phyloP scores from a whole-genome alignment of 2,888 invertebrate species.

The Scaptomyza cyrtandrae region DNA sequence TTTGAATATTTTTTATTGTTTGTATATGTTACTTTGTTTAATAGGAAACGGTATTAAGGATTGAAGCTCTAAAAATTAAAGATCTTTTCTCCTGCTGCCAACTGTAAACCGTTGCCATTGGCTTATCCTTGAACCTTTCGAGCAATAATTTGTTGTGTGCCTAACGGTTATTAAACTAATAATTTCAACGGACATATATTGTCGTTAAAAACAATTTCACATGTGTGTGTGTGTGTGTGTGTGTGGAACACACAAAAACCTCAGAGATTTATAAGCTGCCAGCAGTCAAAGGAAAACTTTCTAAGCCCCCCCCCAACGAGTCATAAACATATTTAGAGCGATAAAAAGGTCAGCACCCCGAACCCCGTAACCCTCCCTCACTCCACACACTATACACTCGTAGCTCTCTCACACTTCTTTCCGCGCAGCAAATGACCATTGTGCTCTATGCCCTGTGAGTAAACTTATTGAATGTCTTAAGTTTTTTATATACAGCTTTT shows the following conservation, averaged over 20 bases:
- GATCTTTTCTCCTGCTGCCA: too few species aligned
- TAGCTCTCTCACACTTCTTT: background rate
- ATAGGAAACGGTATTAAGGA: too few species aligned
- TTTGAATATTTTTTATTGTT: too few species aligned
- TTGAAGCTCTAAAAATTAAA: too few species aligned
- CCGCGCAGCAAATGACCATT: conserved; percentile 9
- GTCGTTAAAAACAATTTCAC: conserved; percentile 82
- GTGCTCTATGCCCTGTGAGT: conserved; percentile 41
- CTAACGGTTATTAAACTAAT: conserved; percentile 80
- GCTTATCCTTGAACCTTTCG: conserved; percentile 17
- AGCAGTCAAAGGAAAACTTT: conserved; percentile 26
- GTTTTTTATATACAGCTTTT: conserved; percentile 67
- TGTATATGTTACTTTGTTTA: too few species aligned
- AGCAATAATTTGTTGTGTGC: conserved; percentile 45
- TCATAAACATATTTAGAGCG: conserved; percentile 81
- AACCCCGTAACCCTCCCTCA: too few species aligned
- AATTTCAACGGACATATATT: conserved; percentile 73
- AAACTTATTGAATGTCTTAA: conserved; percentile 83
- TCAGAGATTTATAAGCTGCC: conserved; percentile 58
- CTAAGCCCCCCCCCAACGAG: conserved; percentile 8
- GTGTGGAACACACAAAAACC: conserved; percentile 37
- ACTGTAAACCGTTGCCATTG: too few species aligned
- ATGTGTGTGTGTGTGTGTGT: conserved; percentile 53
- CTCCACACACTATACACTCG: background rate
- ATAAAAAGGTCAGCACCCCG: conserved; percentile 72